Evolutionary conservation across 2,888 invertebrate genomes (phyloP), one percentile per base, ranked within the genome.

Genomic region (Heliconius erato): DNA sequence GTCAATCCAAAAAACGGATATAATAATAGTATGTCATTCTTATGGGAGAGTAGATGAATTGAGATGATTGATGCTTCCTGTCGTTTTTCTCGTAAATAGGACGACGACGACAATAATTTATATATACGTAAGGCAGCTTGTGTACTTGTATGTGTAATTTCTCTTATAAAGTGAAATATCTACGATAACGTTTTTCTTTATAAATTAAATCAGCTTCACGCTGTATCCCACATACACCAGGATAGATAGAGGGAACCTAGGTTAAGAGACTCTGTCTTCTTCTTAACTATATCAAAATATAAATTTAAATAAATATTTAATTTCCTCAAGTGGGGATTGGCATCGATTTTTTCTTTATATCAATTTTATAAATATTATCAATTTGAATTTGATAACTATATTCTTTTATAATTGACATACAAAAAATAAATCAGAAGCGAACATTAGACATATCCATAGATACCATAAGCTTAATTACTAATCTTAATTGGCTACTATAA

Each of bases 1-100:
- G n/a, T 72, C 26, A 26, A 44, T 72, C 44, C 26, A 72, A 72
- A 49, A 71, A 72, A 72, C 14, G 26, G 7, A 71, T n/a, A 40
- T 71, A 71, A 71, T 71, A 71, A 40, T 40, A 40, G 14, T 40
- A n/a, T 40, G 71, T 71, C n/a, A 40, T 40, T 71, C 40, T 71
- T 12, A 40, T 40, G 2, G n/a, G 5, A 71, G 71, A n/a, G n/a
- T 23, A 40, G 12, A 40, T 69, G 23, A 69, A 28, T 68, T 40
- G 23, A 40, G 7, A 23, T 69, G 69, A 69, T 69, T 35, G 69
- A 69, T 40, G 23, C 35, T 40, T 40, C 16, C 14, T 28, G 11
- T 35, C 32, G 69, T 69, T 69, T 32, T 69, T 67, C 65, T 14
- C 65, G 26, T 67, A 63, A 23, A 63, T 49, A 49, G 2, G 19